phyloP scores from a whole-genome alignment of 2,113 vertebrate genomes.

The Chiloscyllium plagiosum region DNA sequence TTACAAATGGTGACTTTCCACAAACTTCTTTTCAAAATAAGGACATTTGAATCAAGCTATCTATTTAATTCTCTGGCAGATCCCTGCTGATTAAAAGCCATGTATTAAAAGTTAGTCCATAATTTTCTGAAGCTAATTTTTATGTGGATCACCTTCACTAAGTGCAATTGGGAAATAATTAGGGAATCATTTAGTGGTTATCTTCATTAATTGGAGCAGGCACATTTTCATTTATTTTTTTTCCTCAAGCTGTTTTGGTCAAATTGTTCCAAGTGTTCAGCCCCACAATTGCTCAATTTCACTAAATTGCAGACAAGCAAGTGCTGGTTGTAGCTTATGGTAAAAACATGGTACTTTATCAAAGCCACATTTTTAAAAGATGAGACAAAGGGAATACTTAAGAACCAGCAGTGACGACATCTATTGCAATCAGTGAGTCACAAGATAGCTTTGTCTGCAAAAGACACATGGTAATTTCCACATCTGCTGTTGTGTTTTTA shows the following conservation, averaged over 20 bases:
- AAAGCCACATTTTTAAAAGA: slow-evolving; percentile 36
- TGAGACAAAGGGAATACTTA: slow-evolving; percentile 71
- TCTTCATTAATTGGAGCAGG: slow-evolving; percentile 34
- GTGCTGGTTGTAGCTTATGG: slow-evolving; percentile 28
- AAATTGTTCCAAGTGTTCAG: slow-evolving; percentile 35
- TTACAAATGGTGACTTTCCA: not conserved
- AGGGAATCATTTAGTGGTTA: slow-evolving; percentile 26
- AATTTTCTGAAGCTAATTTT: slow-evolving; percentile 36
- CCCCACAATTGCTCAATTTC: slow-evolving; percentile 39
- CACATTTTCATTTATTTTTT: slow-evolving; percentile 20
- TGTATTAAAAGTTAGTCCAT: slow-evolving; percentile 27
- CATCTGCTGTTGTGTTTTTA: slow-evolving; percentile 70
- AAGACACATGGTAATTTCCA: slow-evolving; percentile 66
- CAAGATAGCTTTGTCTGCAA: slow-evolving; percentile 70
- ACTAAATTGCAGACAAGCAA: slow-evolving; percentile 36
- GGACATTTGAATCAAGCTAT: not conserved
- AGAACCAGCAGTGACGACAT: slow-evolving; percentile 61
- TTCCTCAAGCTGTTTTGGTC: slow-evolving; percentile 37
- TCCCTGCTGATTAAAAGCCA: slow-evolving; percentile 30
- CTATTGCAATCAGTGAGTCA: slow-evolving; percentile 61
- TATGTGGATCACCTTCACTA: slow-evolving; percentile 14
- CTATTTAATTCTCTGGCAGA: slow-evolving; percentile 14
- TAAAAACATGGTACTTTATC: slow-evolving; percentile 32
- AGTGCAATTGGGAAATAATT: slow-evolving; percentile 38
- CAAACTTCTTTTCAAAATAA: slow-evolving; percentile 19